A percentile compares a stretch with the other conserved stretches of the same genome.
phyloP scores from a whole-genome alignment of 2,113 vertebrate genomes.

The Paedocypris sp. region DNA sequence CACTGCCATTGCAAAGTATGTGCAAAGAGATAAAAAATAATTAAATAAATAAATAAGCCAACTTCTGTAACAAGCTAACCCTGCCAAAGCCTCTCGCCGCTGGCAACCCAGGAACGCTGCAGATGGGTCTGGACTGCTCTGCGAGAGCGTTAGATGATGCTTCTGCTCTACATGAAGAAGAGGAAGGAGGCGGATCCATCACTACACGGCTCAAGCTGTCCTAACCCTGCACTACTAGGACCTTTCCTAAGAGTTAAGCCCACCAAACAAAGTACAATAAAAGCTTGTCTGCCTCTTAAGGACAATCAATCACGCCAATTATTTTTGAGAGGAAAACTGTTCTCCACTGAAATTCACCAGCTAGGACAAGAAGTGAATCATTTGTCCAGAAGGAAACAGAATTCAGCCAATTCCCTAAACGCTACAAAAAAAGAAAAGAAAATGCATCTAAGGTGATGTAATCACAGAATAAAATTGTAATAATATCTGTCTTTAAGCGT shows the following conservation, averaged over 20 bases:
- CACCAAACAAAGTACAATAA: too few species aligned
- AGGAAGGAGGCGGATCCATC: conserved; percentile 28
- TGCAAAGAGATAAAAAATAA: conserved; percentile 59
- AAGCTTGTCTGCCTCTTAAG: too few species aligned
- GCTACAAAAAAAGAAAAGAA: too few species aligned
- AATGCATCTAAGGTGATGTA: too few species aligned
- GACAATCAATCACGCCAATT: too few species aligned
- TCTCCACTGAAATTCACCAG: too few species aligned
- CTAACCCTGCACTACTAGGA: conserved; percentile 25
- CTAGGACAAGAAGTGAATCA: too few species aligned
- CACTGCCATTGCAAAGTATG: conserved; percentile 64
- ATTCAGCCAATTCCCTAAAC: too few species aligned
- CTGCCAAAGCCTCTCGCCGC: conserved; percentile 50
- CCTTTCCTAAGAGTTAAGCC: conserved; percentile 26
- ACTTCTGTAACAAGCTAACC: conserved; percentile 50
- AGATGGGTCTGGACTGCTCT: conserved; percentile 47
- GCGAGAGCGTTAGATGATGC: conserved; percentile 46
- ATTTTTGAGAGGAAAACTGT: too few species aligned
- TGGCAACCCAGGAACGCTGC: conserved; percentile 47
- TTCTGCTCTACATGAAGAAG: conserved; percentile 46
- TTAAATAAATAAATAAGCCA: conserved; percentile 50
- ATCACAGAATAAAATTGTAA: too few species aligned
- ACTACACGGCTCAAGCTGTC: conserved; percentile 24
- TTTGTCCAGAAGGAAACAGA: too few species aligned
- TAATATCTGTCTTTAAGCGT: too few species aligned